Conservation (phyloP, 2,113 vertebrate species). For the Ailurus styani region DNA sequence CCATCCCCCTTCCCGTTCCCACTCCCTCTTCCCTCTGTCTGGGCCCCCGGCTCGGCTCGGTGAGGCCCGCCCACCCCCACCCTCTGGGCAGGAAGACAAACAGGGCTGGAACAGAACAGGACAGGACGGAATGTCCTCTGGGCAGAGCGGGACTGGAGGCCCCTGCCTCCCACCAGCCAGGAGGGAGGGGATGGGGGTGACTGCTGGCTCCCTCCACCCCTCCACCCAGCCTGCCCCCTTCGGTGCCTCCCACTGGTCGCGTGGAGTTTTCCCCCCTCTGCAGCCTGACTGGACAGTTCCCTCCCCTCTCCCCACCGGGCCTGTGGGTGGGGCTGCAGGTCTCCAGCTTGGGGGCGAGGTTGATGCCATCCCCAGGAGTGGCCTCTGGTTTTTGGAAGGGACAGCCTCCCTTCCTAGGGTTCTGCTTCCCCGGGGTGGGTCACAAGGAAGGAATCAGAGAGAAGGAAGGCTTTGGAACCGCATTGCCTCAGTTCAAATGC, state of each 20-base stretch:
- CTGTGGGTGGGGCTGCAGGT: not conserved
- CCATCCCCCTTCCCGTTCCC: not conserved
- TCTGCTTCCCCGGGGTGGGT: not conserved
- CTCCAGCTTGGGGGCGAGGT: not conserved
- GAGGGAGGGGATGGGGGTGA: not conserved
- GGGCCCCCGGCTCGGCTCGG: constrained; percentile 27
- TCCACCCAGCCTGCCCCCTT: not conserved
- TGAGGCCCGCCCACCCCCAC: constrained; percentile 53
- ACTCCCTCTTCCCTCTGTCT: constrained; percentile 31
- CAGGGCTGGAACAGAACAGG: constrained; percentile 54
- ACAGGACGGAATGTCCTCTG: constrained; percentile 74
- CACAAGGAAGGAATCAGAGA: not conserved
- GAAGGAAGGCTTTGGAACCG: not conserved
- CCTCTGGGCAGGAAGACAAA: constrained; percentile 75
- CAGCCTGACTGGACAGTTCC: not conserved
- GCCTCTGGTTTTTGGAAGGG: not conserved
- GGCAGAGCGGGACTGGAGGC: constrained; percentile 50
- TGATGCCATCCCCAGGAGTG: not conserved
- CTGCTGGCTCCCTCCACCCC: not conserved
- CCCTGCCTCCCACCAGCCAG: constrained; percentile 26
- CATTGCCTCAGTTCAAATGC: not conserved
- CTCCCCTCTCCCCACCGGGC: not conserved
- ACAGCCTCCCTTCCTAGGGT: not conserved
- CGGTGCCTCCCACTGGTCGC: not conserved
- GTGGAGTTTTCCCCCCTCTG: not conserved